Evolutionary conservation across 1,140 invertebrate species (phyloP), one percentile per base, ranked within the genome.

Genomic region (Luehdorfia chinensis): DNA sequence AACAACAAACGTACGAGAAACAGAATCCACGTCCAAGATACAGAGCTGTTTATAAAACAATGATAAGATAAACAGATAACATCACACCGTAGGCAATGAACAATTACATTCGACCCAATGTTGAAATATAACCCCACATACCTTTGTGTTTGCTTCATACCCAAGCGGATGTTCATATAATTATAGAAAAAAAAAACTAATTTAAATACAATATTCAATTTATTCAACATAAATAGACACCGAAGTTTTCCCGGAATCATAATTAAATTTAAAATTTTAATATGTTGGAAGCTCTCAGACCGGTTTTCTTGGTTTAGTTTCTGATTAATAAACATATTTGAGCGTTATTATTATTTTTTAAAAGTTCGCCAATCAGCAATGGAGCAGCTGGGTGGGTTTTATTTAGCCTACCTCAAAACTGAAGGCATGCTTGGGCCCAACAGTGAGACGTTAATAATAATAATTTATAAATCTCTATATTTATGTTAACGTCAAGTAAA

Each of bases 131-230:
- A 11, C 27, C 27, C 11, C 34, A 19, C 5, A 12, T 21, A 21
- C 19, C 19, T 21, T 21, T 21, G 18, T 14, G 34, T 37, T 9
- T 18, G 15, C 32, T 12, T 37, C 18, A 9, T 6, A 21, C 19
- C 19, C 6, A 37, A 37, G 18, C 34, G 34, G 34, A 37, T 37
- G 34, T 37, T 32, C 13, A 8, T 32, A 12, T 14, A 19, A 14
- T 21, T 18, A 12, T 30, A 13, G 4, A 2, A 21, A 32, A 41
- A 46, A 39, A 46, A 41, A 53, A 31, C 46, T 47, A 18, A 53
- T 53, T 53, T 53, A 34, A 27, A 53, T 43, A 53, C 45, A 47
- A 30, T 18, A 46, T 37, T 37, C 18, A 37, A 23, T 37, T 37
- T 37, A 37, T 12, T 19, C 9, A 19, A 37, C 34, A 34, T 18